These are phyloP conservation scores for Autographa gamma DNA, from an alignment of 2,888 invertebrate species.

Conservation along the genomic window DNA sequence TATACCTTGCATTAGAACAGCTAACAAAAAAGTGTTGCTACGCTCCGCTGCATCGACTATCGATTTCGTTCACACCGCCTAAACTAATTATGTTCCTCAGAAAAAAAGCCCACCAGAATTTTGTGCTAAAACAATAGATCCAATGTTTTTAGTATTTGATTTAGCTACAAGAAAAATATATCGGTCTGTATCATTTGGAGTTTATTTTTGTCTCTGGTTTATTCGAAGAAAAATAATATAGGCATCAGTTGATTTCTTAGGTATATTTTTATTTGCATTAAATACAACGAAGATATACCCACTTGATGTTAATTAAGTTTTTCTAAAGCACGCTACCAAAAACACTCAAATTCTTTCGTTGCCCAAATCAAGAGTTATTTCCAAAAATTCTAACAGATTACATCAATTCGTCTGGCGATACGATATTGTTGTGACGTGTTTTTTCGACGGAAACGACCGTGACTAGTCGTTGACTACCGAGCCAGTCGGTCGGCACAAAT, in stretches of 20 bases:
- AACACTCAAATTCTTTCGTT: too few relatives aligned
- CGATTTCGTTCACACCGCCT: slow-evolving; percentile 73
- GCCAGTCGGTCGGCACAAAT: slow-evolving; percentile 56
- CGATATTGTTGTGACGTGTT: slow-evolving; percentile 57
- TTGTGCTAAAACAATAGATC: slow-evolving; percentile 37
- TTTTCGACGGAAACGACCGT: slow-evolving; percentile 58
- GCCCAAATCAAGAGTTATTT: too few relatives aligned
- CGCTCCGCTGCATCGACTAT: slow-evolving; percentile 77
- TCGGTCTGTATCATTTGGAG: slow-evolving; percentile 14
- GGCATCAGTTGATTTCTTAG: too few relatives aligned
- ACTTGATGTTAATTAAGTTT: too few relatives aligned
- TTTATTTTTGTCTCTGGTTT: neutral
- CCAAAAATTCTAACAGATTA: slow-evolving; percentile 3
- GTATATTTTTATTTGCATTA: too few relatives aligned
- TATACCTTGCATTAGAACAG: slow-evolving; percentile 40
- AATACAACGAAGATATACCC: too few relatives aligned
- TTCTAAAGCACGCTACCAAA: too few relatives aligned
- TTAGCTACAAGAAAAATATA: slow-evolving; percentile 24
- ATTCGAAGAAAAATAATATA: neutral
- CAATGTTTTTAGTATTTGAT: slow-evolving; percentile 25
- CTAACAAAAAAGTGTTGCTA: slow-evolving; percentile 72
- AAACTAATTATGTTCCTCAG: slow-evolving; percentile 50
- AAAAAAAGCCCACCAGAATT: slow-evolving; percentile 32
- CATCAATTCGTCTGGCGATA: slow-evolving; percentile 41
- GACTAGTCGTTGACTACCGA: slow-evolving; percentile 52